Evolutionary conservation across 2,113 vertebrate genomes (phyloP), one percentile per base, ranked within the genome.

Genomic region (Anseranas semipalmata): DNA sequence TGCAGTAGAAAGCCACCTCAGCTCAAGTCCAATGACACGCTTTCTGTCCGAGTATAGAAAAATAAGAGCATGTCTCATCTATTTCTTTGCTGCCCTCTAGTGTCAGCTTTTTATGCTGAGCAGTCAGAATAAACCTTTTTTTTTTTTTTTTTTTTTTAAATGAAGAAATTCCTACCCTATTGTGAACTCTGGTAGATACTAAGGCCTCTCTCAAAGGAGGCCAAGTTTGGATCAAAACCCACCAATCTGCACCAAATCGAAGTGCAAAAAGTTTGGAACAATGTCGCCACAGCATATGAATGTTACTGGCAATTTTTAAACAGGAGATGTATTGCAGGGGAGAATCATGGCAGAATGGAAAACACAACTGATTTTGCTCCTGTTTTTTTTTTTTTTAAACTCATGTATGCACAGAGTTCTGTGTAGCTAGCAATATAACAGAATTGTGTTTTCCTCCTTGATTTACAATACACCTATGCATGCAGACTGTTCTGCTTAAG

Each of bases 401-500:
- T 75, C 3, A 1, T 6, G 3, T 52, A 46, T 0, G 1, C 10
- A n/a, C 4, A 81, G 18, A 45, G 8, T 70, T 68, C n/a, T 70
- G 9, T 20, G 6, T 30, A 35, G 33, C 27, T 91, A 71, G 75
- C 62, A 75, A 28, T 11, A 13, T 2, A 41, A 50, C 9, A 16
- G 35, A 79, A 76, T 2, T 4, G 2, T 41, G 19, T 82, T 41
- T 79, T 16, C 9, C 25, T 89, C 41, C 12, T 55, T 46, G 9
- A 45, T 35, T 83, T 75, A 74, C 21, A 80, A 7, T 6, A 45
- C 22, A 66, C 4, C 8, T 37, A 16, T 6, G 21, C 12, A 18
- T 12, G 7, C 35, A 88, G 74, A 10, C 41, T 78, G 14, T 28
- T 81, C 19, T 41, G 37, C 33, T 55, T 72, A 21, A 45, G 25